These are phyloP conservation scores for Rotaria socialis DNA, from an alignment of 2,888 invertebrate genomes.

Conservation along the genomic window DNA sequence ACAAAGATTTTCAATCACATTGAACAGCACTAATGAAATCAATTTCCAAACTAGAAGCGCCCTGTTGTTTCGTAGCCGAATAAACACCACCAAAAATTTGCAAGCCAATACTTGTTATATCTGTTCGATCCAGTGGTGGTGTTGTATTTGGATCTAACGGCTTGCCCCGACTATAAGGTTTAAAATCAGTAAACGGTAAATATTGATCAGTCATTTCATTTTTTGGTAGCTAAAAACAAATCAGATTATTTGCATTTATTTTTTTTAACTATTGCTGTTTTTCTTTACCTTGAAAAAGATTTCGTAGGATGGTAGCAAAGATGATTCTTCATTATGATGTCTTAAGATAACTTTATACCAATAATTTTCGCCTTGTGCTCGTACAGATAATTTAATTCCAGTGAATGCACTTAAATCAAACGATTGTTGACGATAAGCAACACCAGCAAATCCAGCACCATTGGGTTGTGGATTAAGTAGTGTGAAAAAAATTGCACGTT, in stretches of 20 bases:
- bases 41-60: background rate
- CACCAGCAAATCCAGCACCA: background rate
- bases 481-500: background rate
- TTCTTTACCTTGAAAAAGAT: background rate
- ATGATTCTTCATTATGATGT: slow-evolving; percentile 11
- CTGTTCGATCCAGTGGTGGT: background rate
- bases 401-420: background rate
- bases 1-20: background rate
- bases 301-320: background rate
- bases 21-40: background rate
- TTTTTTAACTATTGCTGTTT: background rate
- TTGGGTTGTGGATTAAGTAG: background rate
- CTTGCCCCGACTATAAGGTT: background rate
- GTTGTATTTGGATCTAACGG: background rate
- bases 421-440: background rate
- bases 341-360: background rate
- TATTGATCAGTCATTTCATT: background rate
- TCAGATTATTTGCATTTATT: too few species aligned
- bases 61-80: background rate
- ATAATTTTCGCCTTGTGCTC: slow-evolving; percentile 10
- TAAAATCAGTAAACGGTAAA: background rate
- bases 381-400: background rate
- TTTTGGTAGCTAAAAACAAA: background rate
- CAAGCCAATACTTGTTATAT: background rate
- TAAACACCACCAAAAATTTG: background rate